These are phyloP conservation scores for Himalopsyche kuldschensis DNA, from an alignment of 2,888 invertebrate genomes.

Conservation along the genomic window DNA sequence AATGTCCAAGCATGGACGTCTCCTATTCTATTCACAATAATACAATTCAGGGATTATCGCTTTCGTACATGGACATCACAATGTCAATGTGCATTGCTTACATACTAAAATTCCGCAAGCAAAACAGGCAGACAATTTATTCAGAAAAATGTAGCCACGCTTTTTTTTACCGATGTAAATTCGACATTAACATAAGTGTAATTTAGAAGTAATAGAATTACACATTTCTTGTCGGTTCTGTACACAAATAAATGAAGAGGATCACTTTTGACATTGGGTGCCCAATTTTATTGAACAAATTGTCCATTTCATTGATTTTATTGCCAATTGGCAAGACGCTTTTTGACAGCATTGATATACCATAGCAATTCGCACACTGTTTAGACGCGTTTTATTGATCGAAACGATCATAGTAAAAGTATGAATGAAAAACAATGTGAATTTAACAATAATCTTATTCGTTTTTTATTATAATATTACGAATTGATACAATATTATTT, in stretches of 20 bases:
- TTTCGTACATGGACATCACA: neutral
- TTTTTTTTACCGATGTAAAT: neutral
- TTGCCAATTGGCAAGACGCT: neutral
- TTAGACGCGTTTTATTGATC: neutral
- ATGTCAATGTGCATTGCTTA: neutral
- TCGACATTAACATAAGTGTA: neutral
- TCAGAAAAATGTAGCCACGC: neutral
- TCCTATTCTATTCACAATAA: too few species aligned
- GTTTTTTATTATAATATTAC: too few species aligned
- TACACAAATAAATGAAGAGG: neutral
- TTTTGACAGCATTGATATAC: neutral
- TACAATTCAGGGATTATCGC: too few species aligned
- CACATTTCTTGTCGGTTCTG: neutral
- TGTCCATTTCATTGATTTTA: slow-evolving; percentile 6
- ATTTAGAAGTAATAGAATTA: neutral
- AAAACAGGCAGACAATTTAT: neutral
- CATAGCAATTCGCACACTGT: neutral
- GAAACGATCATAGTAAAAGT: neutral
- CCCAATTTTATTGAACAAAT: neutral
- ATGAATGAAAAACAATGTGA: neutral
- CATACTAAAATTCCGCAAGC: neutral
- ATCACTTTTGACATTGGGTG: neutral
- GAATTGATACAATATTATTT: too few species aligned
- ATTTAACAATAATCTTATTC: too few species aligned
- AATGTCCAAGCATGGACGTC: too few species aligned